These are phyloP conservation scores for Polyodon spathula DNA, from an alignment of 2,113 vertebrate genomes.

Conservation along the genomic window DNA sequence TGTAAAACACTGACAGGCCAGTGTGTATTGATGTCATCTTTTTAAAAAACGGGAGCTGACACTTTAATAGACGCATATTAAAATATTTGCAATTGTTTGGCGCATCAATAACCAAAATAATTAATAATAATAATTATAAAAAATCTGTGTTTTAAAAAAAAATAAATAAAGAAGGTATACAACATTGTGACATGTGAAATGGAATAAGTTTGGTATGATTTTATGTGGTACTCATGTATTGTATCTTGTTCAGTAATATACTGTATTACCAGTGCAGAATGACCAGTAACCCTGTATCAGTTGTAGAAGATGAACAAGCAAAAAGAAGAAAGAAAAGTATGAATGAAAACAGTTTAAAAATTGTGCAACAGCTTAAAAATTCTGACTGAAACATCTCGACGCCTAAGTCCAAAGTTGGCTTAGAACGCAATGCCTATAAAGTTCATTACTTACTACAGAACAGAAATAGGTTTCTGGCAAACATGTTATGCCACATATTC, in stretches of 20 bases:
- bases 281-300: conserved; percentile 23
- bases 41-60: conserved; percentile 3
- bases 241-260: conserved; percentile 11
- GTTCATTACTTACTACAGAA: too few species aligned
- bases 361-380: conserved; percentile 14
- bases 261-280: background rate
- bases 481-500: too few species aligned
- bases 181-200: conserved; percentile 16
- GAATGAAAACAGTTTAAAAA: too few species aligned
- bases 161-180: background rate
- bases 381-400: conserved; percentile 1
- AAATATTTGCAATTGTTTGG: conserved; percentile 15
- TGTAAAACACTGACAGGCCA: background rate
- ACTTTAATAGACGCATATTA: conserved; percentile 12
- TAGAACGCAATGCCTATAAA: background rate
- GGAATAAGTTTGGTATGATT: conserved; percentile 18
- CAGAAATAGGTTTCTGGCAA: too few species aligned
- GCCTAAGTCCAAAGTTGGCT: background rate
- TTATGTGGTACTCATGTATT: conserved; percentile 14
- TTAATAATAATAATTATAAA: conserved; percentile 11
- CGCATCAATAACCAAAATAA: conserved; percentile 18
- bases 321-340: conserved; percentile 14
- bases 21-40: background rate
- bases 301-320: background rate
- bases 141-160: conserved; percentile 21